These are phyloP conservation scores for Nautilus pompilius DNA, from an alignment of 1,140 invertebrate genomes.

Conservation along the genomic window DNA sequence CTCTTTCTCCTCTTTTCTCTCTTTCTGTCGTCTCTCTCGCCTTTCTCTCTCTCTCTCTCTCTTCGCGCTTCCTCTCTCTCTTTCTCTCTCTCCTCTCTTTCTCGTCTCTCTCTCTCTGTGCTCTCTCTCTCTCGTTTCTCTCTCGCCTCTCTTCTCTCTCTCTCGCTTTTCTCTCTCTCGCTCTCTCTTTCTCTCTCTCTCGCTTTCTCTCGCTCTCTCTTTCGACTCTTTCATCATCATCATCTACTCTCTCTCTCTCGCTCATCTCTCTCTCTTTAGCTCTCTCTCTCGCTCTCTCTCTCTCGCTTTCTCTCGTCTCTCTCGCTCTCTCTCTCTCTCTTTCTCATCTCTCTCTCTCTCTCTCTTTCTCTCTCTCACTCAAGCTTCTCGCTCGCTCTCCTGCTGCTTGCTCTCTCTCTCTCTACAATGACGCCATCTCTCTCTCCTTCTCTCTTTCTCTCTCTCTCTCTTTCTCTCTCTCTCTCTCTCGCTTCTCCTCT, in stretches of 20 bases:
- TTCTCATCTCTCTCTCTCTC: too few relatives aligned
- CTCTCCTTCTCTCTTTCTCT: background rate
- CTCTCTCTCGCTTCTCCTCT: constrained; percentile 1
- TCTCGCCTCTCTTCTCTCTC: background rate
- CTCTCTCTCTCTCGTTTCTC: background rate
- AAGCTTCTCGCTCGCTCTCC: background rate
- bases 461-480: constrained; percentile 7
- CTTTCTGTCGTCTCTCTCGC: background rate
- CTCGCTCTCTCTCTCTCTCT: too few relatives aligned
- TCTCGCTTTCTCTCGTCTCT: too few relatives aligned
- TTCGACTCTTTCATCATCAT: too few relatives aligned
- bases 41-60: background rate
- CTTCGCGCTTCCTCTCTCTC: constrained; percentile 2
- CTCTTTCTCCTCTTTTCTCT: background rate
- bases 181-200: background rate
- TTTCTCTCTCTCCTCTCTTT: constrained; percentile 6
- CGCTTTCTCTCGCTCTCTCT: background rate
- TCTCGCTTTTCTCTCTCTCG: background rate
- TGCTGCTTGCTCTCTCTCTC: constrained; percentile 3
- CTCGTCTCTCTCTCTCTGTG: background rate
- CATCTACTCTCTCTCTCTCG: background rate
- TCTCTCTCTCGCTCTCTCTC: too few relatives aligned
- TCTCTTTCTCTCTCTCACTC: too few relatives aligned
- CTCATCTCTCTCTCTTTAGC: too few relatives aligned
- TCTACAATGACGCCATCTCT: background rate